phyloP scores from a whole-genome alignment of 2,113 vertebrate species.

The Penelope pileata region DNA sequence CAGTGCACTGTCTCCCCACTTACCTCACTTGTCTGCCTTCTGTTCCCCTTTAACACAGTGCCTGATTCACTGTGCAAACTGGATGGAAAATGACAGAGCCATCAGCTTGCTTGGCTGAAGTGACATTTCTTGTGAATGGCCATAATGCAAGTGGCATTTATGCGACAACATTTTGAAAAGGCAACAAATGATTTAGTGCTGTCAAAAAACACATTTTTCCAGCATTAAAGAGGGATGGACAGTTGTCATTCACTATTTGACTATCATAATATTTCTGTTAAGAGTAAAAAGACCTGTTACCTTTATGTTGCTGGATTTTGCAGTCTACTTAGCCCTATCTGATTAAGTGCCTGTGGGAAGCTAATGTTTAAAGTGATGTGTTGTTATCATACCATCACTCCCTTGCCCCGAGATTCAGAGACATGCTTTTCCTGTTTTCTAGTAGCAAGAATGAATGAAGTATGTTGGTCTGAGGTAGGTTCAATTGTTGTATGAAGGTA shows the following conservation, averaged over 20 bases:
- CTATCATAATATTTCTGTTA: neutral
- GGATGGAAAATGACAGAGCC: constrained; percentile 23
- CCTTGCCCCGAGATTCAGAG: neutral
- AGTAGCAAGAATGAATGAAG: neutral
- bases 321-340: neutral
- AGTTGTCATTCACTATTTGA: constrained; percentile 14
- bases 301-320: neutral
- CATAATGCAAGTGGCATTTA: constrained; percentile 36
- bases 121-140: constrained; percentile 46
- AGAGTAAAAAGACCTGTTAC: constrained; percentile 1
- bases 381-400: neutral
- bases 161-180: neutral
- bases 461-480: neutral
- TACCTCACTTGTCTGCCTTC: constrained; percentile 6
- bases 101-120: constrained; percentile 5
- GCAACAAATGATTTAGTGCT: constrained; percentile 14
- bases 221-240: neutral
- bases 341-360: neutral
- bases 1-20: neutral
- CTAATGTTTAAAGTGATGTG: neutral
- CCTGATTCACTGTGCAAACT: neutral
- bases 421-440: neutral
- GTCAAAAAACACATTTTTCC: neutral
- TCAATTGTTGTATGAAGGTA: neutral
- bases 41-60: neutral